A percentile compares a stretch with the other conserved stretches of the same genome.
Evolutionary conservation across 1,140 invertebrate genomes (phyloP).

Genomic region (fruit fly (Drosophila melanogaster)): Release_6_plus_ISO1_MT NT_033779.5:2614001-2614500

Average conservation of each 20-base stretch:
- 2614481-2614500: constrained; percentile 75
- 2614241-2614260: constrained; percentile 69
- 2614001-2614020: constrained; percentile 40
- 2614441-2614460: constrained; percentile 83
- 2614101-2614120: constrained; percentile 82
- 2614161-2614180: constrained; percentile 3
- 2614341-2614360: not conserved
- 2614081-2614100: constrained; percentile 56
- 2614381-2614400: constrained; percentile 20
- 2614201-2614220: constrained; percentile 19
- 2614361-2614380: constrained; percentile 8
- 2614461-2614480: constrained; percentile 74
- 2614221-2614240: constrained; percentile 53
- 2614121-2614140: constrained; percentile 83
- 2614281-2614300: constrained; percentile 32
- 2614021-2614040: constrained; percentile 21
- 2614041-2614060: constrained; percentile 61
- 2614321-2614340: not conserved
- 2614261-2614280: constrained; percentile 80
- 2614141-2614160: constrained; percentile 62
- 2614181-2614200: not conserved
- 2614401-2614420: constrained; percentile 83
- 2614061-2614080: constrained; percentile 18
- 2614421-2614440: constrained; percentile 83
- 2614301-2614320: not conserved